Conservation (phyloP, 2,113 vertebrate genomes). For the Haemorhous mexicanus region DNA sequence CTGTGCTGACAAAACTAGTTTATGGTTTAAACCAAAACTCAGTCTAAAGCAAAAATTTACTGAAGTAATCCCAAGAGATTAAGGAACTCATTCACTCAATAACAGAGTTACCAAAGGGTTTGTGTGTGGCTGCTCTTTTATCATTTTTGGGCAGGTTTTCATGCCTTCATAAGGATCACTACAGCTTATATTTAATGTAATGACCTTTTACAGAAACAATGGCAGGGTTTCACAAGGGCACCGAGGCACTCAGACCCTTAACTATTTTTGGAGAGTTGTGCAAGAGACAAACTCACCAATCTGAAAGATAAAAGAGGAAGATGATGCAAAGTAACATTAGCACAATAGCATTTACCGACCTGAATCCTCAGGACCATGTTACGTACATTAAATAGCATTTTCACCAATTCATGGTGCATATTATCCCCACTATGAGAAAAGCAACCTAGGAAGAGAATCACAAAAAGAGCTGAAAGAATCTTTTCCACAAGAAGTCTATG, state of each 20-base stretch:
- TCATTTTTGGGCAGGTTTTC: not conserved
- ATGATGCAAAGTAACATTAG: not conserved
- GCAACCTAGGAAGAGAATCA: not conserved
- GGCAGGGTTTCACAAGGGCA: not conserved
- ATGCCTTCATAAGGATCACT: not conserved
- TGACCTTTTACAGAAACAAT: slow-evolving; percentile 19
- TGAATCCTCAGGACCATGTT: not conserved
- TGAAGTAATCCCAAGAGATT: not conserved
- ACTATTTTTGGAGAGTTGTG: not conserved
- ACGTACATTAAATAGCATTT: not conserved
- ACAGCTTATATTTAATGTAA: not conserved
- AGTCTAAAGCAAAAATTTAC: not conserved
- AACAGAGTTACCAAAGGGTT: not conserved
- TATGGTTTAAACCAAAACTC: not conserved
- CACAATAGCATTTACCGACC: not conserved
- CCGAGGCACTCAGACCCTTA: not conserved
- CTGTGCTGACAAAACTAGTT: not conserved
- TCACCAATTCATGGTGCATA: not conserved
- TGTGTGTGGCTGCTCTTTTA: not conserved
- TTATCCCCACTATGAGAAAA: not conserved
- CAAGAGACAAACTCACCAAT: not conserved
- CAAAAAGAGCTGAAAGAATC: not conserved
- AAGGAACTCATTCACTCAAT: not conserved
- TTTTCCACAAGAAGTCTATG: not conserved
- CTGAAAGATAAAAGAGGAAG: not conserved